phyloP scores from a whole-genome alignment of 2,888 invertebrate genomes.

The Acleris literana region DNA sequence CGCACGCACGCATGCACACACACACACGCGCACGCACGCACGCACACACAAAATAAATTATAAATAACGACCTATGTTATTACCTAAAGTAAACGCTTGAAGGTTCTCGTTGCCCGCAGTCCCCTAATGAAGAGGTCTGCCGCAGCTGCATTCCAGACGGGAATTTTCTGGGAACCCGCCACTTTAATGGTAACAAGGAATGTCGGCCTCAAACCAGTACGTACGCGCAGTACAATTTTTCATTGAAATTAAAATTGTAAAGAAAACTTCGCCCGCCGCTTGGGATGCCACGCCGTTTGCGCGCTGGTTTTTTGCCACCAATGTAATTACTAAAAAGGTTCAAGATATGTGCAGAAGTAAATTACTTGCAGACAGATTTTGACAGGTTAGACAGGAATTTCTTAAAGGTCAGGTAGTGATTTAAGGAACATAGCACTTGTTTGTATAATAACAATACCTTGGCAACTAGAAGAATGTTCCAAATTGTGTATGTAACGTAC shows the following conservation, averaged over 20 bases:
- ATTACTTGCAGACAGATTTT: constrained; percentile 21
- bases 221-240: constrained; percentile 71
- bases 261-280: constrained; percentile 55
- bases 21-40: no score
- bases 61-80: not conserved
- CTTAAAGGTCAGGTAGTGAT: no score
- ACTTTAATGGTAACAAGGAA: constrained; percentile 68
- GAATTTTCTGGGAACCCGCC: constrained; percentile 74
- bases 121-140: constrained; percentile 65
- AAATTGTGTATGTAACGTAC: no score
- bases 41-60: no score
- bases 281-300: constrained; percentile 56
- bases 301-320: constrained; percentile 61
- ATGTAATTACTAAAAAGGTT: constrained; percentile 62
- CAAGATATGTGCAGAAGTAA: constrained; percentile 61
- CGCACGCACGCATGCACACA: no score
- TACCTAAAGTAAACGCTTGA: constrained; percentile 25
- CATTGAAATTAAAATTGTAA: constrained; percentile 72
- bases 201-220: constrained; percentile 59
- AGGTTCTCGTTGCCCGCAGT: constrained; percentile 47
- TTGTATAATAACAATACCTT: no score
- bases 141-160: constrained; percentile 67
- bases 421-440: no score
- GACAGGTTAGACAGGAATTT: no score
- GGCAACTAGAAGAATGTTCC: no score